A percentile compares a stretch with the other conserved stretches of the same genome.
Evolutionary conservation across 2,797 vertebrate species (phyloP).

Genomic region (Leptatherina wallacei): DNA sequence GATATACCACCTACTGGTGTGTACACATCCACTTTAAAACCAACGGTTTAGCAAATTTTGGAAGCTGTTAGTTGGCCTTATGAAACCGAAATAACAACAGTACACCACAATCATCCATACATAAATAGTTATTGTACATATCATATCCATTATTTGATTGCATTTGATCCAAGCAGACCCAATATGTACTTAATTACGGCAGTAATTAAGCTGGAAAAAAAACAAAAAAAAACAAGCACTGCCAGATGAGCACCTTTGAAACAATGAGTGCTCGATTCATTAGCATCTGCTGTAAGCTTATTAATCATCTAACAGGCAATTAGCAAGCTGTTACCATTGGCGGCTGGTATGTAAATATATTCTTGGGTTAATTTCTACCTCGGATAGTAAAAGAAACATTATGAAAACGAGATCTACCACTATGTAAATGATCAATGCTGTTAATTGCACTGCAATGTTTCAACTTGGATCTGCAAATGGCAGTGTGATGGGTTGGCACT

Average conservation of each 20-base stretch:
- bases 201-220: slow-evolving; percentile 96
- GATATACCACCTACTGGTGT: too few species aligned
- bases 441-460: slow-evolving; percentile 89
- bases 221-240: slow-evolving; percentile 88
- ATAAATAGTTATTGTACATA: slow-evolving; percentile 84
- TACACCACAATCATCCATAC: slow-evolving; percentile 83
- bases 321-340: slow-evolving; percentile 98
- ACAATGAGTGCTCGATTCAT: slow-evolving; percentile 94
- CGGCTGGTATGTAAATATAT: slow-evolving; percentile 98
- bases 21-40: background rate
- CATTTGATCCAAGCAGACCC: slow-evolving; percentile 95
- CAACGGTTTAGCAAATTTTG: background rate
- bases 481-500: slow-evolving; percentile 62
- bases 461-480: slow-evolving; percentile 75
- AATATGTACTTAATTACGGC: slow-evolving; percentile 98
- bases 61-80: background rate
- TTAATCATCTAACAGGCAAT: slow-evolving; percentile 99
- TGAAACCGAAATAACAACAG: slow-evolving; percentile 66
- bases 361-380: slow-evolving; percentile 99
- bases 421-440: slow-evolving; percentile 95
- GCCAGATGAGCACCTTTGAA: slow-evolving; percentile 96
- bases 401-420: slow-evolving; percentile 97
- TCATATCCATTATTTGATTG: slow-evolving; percentile 94
- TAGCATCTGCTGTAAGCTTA: slow-evolving; percentile 99
- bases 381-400: slow-evolving; percentile 99